A percentile compares a stretch with the other conserved stretches of the same genome.
Conservation (phyloP, 2,797 vertebrate species). For the Mus minutoides region DNA sequence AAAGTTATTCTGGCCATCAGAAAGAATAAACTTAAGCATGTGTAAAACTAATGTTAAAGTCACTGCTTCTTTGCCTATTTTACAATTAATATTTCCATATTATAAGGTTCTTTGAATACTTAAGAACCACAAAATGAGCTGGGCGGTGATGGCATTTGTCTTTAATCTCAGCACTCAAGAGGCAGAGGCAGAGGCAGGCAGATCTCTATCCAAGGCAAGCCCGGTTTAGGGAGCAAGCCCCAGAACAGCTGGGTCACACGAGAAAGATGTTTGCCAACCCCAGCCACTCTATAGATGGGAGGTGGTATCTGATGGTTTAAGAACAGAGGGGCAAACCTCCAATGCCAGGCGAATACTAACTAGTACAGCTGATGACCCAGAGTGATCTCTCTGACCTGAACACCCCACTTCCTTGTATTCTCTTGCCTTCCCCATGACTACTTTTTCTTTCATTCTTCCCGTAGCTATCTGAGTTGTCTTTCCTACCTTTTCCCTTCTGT, state of each 20-base stretch:
- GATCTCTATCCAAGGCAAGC: neutral
- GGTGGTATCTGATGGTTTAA: neutral
- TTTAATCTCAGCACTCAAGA: neutral
- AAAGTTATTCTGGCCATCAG: neutral
- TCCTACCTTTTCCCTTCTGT: neutral
- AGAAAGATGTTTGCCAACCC: neutral
- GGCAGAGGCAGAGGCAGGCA: neutral
- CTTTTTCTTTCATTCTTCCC: neutral
- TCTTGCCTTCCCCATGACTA: rapidly evolving
- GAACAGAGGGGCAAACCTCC: neutral
- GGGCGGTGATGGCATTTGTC: neutral
- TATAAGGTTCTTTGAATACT: slow-evolving; percentile 29
- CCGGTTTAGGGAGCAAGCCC: neutral
- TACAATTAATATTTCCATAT: neutral
- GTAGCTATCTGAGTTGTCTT: neutral
- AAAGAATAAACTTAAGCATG: neutral
- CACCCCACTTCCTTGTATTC: neutral
- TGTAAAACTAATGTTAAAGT: slow-evolving; percentile 33
- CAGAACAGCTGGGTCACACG: neutral
- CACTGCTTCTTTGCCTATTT: slow-evolving; percentile 8
- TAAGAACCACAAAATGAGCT: slow-evolving; percentile 42
- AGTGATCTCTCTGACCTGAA: neutral
- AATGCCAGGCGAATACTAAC: neutral
- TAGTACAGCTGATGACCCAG: neutral
- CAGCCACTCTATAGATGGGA: neutral